Percentiles rank a stretch among this genome's conserved stretches.
These are phyloP conservation scores for Cheracebus regulus DNA, from an alignment of 2,797 vertebrate genomes.

Conservation along the genomic window DNA sequence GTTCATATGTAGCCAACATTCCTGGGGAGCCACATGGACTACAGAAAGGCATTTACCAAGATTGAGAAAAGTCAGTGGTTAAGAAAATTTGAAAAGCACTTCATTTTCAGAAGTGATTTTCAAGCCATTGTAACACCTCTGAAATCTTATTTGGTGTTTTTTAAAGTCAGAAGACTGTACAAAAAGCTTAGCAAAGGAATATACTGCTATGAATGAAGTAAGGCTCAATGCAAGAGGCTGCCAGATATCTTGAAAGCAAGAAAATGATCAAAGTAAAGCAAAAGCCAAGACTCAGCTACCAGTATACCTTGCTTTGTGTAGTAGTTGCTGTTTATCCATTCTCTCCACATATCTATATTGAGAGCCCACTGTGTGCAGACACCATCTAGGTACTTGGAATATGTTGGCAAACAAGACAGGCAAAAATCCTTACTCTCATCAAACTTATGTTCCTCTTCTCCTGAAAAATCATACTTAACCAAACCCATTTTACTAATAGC, in stretches of 20 bases:
- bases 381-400: background rate
- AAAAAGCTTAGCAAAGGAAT: background rate
- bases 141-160: background rate
- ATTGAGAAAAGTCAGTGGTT: background rate
- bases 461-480: background rate
- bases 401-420: background rate
- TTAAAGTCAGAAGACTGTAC: background rate
- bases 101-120: slow-evolving; percentile 13
- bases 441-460: background rate
- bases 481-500: background rate
- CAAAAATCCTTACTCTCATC: background rate
- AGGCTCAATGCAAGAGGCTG: background rate
- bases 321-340: background rate
- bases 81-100: background rate
- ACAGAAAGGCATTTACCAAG: background rate
- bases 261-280: background rate
- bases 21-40: background rate
- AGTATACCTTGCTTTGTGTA: background rate
- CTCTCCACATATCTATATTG: background rate
- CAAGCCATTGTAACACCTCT: background rate
- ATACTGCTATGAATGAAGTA: background rate
- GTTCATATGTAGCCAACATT: background rate
- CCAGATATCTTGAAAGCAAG: background rate
- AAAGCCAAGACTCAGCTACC: background rate
- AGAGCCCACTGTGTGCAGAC: background rate